Evolutionary conservation across 2,113 vertebrate species (phyloP), one percentile per base, ranked within the genome.

Genomic region (Rhinoptilus africanus): DNA sequence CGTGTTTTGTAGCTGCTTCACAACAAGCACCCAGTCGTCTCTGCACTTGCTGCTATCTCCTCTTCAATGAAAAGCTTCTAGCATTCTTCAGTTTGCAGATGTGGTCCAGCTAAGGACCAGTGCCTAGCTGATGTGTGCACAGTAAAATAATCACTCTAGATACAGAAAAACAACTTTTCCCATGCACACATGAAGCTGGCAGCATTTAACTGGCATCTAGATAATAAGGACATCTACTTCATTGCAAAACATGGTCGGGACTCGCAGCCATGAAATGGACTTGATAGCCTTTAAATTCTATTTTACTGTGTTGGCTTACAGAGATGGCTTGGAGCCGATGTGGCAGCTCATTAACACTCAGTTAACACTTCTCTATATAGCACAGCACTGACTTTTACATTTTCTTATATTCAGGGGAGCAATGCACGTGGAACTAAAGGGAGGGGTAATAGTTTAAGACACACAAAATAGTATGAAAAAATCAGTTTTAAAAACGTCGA

Each of bases 331-430:
- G 90, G 93, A 98, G 97, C 96, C 90, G 66, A 96, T 24, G 82
- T 79, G 97, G 96, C 96, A 97, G 95, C 97, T 98, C 97, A 96
- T 98, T 97, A 98, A 97, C 97, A 98, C 97, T 97, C 97, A 97
- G 97, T 97, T 98, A 98, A 97, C 96, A 97, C 97, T 97, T 97
- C 96, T 72, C 94, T 95, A 66, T 94, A 95, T 54, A 97, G 94
- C 94, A 76, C 94, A 92, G 94, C 90, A 91, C 45, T 88, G 95
- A 94, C 97, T 98, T 98, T 95, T 88, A 97, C 93, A 94, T 97
- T 97, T 97, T 93, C 93, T 91, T 96, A 94, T 96, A 98, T 98
- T 96, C 96, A 93, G 93, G 94, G 96, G 95, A 97, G 96, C 93
- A 96, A 76, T 68, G 94, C 77, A 71, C 84, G 85, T 93, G 94